These are phyloP conservation scores for Drosophila trichaetosa DNA, from an alignment of 2,888 invertebrate species.

Conservation along the genomic window DNA sequence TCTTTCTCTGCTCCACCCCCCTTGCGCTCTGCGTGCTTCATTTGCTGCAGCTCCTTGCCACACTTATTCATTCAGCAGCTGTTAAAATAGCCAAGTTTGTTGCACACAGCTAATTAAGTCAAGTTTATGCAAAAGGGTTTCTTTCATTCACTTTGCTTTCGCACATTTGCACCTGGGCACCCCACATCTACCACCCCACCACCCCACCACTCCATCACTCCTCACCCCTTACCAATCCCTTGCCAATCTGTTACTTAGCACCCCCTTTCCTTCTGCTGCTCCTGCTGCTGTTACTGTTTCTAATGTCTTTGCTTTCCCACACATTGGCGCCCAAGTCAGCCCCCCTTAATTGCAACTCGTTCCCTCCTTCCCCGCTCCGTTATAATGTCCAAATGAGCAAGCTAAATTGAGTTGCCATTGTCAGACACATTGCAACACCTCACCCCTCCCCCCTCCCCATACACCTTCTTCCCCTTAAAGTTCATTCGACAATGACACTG, in stretches of 20 bases:
- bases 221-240: background rate
- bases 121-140: slow-evolving; percentile 73
- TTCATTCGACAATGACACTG: slow-evolving; percentile 70
- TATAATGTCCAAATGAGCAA: slow-evolving; percentile 60
- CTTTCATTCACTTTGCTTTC: slow-evolving; percentile 49
- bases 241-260: background rate
- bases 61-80: slow-evolving; percentile 53
- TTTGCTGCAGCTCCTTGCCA: background rate
- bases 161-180: slow-evolving; percentile 68
- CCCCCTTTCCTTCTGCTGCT: background rate
- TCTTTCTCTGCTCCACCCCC: background rate
- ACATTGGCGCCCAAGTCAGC: slow-evolving; percentile 3
- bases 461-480: background rate
- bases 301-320: slow-evolving; percentile 47
- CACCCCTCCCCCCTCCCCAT: background rate
- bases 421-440: background rate
- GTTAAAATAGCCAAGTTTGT: slow-evolving; percentile 78
- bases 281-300: slow-evolving; percentile 1
- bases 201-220: background rate
- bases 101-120: slow-evolving; percentile 77
- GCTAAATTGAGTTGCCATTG: slow-evolving; percentile 34
- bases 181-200: background rate
- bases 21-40: background rate
- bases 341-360: slow-evolving; percentile 37
- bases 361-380: background rate